Base-by-base conservation (phyloP, 2,888 invertebrate species). In the Acrobeloides nanus region DNA sequence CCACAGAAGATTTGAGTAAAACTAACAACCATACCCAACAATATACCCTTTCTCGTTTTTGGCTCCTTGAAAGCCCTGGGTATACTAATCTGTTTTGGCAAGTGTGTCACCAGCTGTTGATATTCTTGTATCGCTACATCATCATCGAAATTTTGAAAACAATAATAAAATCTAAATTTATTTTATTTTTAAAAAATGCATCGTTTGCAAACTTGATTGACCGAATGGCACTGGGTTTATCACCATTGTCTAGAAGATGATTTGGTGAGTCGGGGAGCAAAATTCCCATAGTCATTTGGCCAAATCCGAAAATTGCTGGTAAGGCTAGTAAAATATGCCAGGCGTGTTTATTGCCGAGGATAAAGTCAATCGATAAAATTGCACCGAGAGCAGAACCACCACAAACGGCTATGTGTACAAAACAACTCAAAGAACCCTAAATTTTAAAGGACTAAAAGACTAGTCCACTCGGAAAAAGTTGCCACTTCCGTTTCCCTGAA, bases 321-420 rank as follows among this genome's bases (percentile, higher is more conserved):
- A 68, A 29, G 4, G 57, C 26, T 18, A 68, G 58, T 6, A 68
- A 44, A 38, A 64, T 31, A 15, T 55, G 53, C 68, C 68, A 68
- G 0, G 55, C 57, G 10, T 45, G 34, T 1, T 44, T 43, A 15
- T 46, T 47, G 17, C 68, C 68, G 8, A 68, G 53, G 50, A 68
- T 59, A 39, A 59, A 62, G 8, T 59, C 58, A 7, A 68, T 49
- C 4, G 66, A 66, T 26, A 68, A 48, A 24, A 68, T 48, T 6
- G 61, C 68, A n/a, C 58, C 68, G 2, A 65, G 37, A 2, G 66
- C 61, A 2, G 67, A 56, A 4, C 68, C 68, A 20, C 64, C 55
- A 46, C 65, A 64, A 1, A 68, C 66, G 1, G 62, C 53, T 15
- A 68, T 68, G 51, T 68, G 68, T 15, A 68, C 55, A 32, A 63